Evolutionary conservation across 2,113 vertebrate species (phyloP).

Genomic region (Spea multiplicata): DNA sequence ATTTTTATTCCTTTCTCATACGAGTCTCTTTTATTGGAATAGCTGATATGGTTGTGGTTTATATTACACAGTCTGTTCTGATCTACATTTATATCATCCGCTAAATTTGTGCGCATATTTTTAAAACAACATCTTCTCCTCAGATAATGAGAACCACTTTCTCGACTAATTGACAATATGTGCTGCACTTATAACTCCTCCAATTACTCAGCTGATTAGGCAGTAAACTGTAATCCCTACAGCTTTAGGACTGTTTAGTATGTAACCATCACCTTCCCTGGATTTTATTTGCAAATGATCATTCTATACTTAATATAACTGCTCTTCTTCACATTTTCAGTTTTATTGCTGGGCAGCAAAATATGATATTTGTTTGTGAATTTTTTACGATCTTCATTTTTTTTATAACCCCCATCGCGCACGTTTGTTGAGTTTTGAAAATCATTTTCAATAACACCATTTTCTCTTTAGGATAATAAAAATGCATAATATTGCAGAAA

Average conservation of each 20-base stretch:
- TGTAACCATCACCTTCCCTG: slow-evolving; percentile 17
- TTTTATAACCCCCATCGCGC: slow-evolving; percentile 34
- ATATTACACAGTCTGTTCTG: not conserved
- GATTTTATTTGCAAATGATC: slow-evolving; percentile 32
- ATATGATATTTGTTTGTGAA: slow-evolving; percentile 33
- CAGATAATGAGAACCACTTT: slow-evolving; percentile 26
- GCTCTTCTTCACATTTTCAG: slow-evolving; percentile 13
- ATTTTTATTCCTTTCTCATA: not conserved
- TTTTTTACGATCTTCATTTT: slow-evolving; percentile 9
- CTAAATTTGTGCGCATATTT: slow-evolving; percentile 14
- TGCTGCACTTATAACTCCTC: slow-evolving; percentile 33
- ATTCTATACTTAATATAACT: slow-evolving; percentile 34
- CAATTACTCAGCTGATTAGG: slow-evolving; percentile 45
- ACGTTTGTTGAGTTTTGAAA: slow-evolving; percentile 31
- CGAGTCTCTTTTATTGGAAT: not conserved
- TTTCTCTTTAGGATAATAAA: slow-evolving; percentile 22
- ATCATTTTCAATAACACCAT: slow-evolving; percentile 17
- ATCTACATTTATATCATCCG: slow-evolving; percentile 13
- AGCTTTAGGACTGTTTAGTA: slow-evolving; percentile 22
- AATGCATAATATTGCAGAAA: slow-evolving; percentile 14
- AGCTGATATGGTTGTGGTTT: not conserved
- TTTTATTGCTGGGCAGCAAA: slow-evolving; percentile 41
- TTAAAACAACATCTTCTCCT: slow-evolving; percentile 22
- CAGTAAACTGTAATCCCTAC: slow-evolving; percentile 39
- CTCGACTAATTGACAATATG: slow-evolving; percentile 35